These are phyloP conservation scores for Pilophorus perplexus DNA, from an alignment of 2,888 invertebrate genomes.

Conservation along the genomic window DNA sequence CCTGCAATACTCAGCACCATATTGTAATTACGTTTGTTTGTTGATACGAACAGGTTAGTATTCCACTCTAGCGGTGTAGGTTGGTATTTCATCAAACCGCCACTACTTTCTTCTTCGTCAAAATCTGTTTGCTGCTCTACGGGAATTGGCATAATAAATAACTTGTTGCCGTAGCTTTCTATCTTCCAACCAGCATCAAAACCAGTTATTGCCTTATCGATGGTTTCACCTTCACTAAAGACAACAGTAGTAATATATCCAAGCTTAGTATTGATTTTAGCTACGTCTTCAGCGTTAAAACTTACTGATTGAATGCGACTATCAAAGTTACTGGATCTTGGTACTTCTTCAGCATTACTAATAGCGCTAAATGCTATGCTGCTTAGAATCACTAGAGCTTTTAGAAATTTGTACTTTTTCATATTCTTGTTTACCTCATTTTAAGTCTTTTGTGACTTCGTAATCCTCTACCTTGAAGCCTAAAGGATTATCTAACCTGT, in stretches of 20 bases:
- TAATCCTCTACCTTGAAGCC: background rate
- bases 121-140: background rate
- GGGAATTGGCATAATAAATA: background rate
- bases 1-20: background rate
- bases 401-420: background rate
- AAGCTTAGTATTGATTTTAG: background rate
- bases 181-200: background rate
- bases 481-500: background rate
- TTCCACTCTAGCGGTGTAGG: background rate
- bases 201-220: background rate
- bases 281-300: background rate
- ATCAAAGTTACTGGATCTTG: background rate
- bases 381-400: background rate
- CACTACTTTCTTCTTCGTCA: background rate
- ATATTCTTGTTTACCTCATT: background rate
- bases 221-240: background rate
- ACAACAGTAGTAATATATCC: background rate
- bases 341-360: background rate
- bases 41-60: background rate
- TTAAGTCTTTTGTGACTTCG: background rate
- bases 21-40: background rate
- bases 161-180: background rate
- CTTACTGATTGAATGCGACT: background rate
- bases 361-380: background rate
- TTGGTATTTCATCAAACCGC: background rate